Conservation (phyloP, 1,140 invertebrate species). For the Phthorimaea operculella region DNA sequence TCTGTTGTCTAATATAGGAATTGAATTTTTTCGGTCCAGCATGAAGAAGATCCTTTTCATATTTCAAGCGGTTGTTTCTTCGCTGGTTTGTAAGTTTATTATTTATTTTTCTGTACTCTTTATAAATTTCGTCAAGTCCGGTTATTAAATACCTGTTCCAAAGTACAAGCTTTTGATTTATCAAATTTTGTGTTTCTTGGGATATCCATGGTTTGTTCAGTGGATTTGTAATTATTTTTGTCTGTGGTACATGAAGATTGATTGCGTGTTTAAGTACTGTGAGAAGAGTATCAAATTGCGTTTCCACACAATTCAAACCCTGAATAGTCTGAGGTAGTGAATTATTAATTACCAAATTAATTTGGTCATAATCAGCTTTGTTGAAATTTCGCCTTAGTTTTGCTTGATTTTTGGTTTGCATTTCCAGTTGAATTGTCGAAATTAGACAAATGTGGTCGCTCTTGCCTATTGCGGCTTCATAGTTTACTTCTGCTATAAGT, state of each 20-base stretch:
- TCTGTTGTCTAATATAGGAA: neutral
- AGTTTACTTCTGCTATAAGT: no score
- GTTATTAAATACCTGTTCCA: constrained; percentile 1
- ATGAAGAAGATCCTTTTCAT: neutral
- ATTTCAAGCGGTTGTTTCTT: neutral
- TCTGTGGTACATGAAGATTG: neutral
- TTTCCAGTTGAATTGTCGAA: no score
- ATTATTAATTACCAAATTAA: neutral
- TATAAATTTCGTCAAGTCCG: neutral
- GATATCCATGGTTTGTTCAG: neutral
- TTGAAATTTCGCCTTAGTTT: no score
- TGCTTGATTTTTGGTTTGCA: no score
- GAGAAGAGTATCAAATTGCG: neutral
- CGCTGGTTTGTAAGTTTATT: neutral
- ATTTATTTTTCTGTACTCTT: constrained; percentile 2
- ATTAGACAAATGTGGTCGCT: no score
- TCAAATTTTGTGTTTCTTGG: neutral
- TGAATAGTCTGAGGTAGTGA: no score
- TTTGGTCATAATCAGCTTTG: neutral
- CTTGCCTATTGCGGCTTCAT: no score
- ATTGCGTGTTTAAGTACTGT: neutral
- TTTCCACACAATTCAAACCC: neutral
- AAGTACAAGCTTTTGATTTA: neutral
- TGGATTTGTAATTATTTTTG: neutral
- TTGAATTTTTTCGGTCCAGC: neutral